Percentiles rank a stretch among this genome's conserved stretches.
These are phyloP conservation scores for Baccha elongata DNA, from an alignment of 2,888 invertebrate genomes.

Conservation along the genomic window DNA sequence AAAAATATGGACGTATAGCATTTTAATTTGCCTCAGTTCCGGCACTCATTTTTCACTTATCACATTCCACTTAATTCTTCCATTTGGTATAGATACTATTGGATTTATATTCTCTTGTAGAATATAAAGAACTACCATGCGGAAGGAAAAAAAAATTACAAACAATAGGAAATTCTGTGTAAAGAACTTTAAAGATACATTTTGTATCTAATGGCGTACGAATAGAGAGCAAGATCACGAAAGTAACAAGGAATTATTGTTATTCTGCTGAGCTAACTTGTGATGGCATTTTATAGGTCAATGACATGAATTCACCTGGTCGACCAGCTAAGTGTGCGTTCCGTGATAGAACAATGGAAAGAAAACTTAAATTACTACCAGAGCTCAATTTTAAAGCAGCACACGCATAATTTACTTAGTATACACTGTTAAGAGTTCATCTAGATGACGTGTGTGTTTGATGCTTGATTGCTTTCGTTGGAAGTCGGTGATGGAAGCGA, in stretches of 20 bases:
- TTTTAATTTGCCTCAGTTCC: conserved; percentile 49
- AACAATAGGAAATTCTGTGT: conserved; percentile 33
- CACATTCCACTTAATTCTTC: conserved; percentile 42
- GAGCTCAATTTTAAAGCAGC: conserved; percentile 10
- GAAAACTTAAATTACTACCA: conserved; percentile 36
- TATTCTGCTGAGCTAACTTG: conserved; percentile 38
- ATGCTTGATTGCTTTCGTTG: conserved; percentile 49
- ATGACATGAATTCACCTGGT: conserved; percentile 61
- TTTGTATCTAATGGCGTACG: conserved; percentile 55
- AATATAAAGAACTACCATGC: not conserved
- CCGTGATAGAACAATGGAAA: conserved; percentile 29
- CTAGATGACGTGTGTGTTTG: conserved; percentile 20
- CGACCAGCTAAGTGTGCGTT: conserved; percentile 19
- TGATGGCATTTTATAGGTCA: conserved; percentile 65
- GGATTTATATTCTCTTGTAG: too few relatives aligned
- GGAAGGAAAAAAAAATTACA: conserved; percentile 32
- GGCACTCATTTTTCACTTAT: conserved; percentile 20
- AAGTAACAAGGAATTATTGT: conserved; percentile 33
- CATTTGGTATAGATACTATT: not conserved
- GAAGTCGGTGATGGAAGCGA: conserved; percentile 19
- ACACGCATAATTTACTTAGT: conserved; percentile 50
- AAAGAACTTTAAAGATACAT: conserved; percentile 31
- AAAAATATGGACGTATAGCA: not conserved
- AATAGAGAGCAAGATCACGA: conserved; percentile 50
- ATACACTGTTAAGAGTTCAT: conserved; percentile 10